phyloP scores from a whole-genome alignment of 2,888 invertebrate species.

The Caenorhabditis sulstoni region DNA sequence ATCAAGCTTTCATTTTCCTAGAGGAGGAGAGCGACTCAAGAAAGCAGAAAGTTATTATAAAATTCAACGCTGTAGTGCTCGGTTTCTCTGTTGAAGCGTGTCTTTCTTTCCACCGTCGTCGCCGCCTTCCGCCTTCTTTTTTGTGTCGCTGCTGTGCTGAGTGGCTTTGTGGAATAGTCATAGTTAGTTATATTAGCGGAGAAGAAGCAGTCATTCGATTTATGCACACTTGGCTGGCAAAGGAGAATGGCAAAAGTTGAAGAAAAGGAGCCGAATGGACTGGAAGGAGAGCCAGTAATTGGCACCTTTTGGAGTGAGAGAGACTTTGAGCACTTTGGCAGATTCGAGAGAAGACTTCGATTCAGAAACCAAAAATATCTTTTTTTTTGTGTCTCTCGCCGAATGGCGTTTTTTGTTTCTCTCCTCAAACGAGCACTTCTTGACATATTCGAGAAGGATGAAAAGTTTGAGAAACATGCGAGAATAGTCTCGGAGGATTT shows the following conservation, averaged over 20 bases:
- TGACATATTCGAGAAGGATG: background rate
- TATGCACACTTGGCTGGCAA: constrained; percentile 51
- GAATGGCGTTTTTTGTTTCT: background rate
- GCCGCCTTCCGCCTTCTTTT: constrained; percentile 23
- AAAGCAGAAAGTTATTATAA: constrained; percentile 46
- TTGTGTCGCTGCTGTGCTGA: constrained; percentile 27
- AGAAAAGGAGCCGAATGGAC: constrained; percentile 38
- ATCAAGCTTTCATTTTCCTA: background rate
- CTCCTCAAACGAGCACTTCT: too few relatives aligned
- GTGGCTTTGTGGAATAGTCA: constrained; percentile 51
- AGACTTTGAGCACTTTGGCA: constrained; percentile 8
- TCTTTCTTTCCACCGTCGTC: background rate
- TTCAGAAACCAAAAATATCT: background rate
- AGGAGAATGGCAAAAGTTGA: constrained; percentile 20
- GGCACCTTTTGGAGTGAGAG: constrained; percentile 25
- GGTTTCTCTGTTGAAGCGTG: constrained; percentile 46
- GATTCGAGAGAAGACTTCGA: background rate
- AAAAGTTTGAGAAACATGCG: background rate
- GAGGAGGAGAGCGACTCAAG: constrained; percentile 12
- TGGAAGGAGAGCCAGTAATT: constrained; percentile 46
- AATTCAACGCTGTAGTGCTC: constrained; percentile 44
- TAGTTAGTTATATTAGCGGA: constrained; percentile 54
- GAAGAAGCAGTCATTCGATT: constrained; percentile 38
- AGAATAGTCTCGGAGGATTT: constrained; percentile 29
- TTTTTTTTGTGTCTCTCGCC: background rate